phyloP scores from a whole-genome alignment of 2,888 invertebrate genomes.

The Geotrupes spiniger region DNA sequence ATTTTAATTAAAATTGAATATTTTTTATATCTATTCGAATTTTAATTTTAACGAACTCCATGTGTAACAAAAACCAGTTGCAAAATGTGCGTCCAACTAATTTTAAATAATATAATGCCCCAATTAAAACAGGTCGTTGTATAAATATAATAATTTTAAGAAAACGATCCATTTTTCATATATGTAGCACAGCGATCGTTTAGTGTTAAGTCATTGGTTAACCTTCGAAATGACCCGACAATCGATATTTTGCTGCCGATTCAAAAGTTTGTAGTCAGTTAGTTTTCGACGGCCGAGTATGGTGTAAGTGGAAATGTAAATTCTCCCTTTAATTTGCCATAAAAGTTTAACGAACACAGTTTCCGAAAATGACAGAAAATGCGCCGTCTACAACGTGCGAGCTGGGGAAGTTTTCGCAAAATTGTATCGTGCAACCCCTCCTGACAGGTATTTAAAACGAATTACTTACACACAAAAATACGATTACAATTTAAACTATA shows the following conservation, averaged over 20 bases:
- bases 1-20: too few species aligned
- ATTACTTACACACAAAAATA: too few species aligned
- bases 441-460: slow-evolving; percentile 69
- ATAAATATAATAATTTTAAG: too few species aligned
- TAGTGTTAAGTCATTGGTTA: slow-evolving; percentile 21
- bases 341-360: slow-evolving; percentile 4
- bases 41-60: too few species aligned
- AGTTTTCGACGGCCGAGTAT: neutral
- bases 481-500: too few species aligned
- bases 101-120: too few species aligned
- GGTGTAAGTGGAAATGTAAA: neutral
- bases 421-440: slow-evolving; percentile 85
- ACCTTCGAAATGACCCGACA: slow-evolving; percentile 21
- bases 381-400: slow-evolving; percentile 20
- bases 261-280: neutral
- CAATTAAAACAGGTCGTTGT: too few species aligned
- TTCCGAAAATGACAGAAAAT: slow-evolving; percentile 26
- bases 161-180: too few species aligned
- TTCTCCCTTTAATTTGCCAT: slow-evolving; percentile 1
- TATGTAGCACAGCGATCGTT: too few species aligned
- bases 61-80: too few species aligned
- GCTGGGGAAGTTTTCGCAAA: slow-evolving; percentile 59
- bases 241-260: slow-evolving; percentile 16
- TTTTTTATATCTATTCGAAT: too few species aligned
- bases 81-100: too few species aligned